phyloP scores from a whole-genome alignment of 2,113 vertebrate genomes.

The Zootoca vivipara region DNA sequence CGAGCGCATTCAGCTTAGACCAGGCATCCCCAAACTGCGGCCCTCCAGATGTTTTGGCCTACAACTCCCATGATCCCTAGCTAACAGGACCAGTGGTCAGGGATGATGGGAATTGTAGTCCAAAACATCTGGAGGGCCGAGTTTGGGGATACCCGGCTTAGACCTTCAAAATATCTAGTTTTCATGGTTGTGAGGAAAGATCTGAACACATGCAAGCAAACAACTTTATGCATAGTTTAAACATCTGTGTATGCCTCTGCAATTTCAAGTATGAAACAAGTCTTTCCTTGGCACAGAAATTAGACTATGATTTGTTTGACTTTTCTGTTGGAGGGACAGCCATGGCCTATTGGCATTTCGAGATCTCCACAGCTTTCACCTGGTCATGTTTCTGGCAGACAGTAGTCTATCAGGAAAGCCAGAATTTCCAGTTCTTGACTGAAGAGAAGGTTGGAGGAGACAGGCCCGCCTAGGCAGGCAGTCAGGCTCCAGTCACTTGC shows the following conservation, averaged over 20 bases:
- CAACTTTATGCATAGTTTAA: background rate
- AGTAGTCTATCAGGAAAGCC: background rate
- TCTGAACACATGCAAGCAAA: background rate
- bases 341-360: too few relatives aligned
- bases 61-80: too few relatives aligned
- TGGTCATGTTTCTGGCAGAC: background rate
- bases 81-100: too few relatives aligned
- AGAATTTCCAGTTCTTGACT: conserved; percentile 12
- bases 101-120: too few relatives aligned
- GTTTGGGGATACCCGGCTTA: too few relatives aligned
- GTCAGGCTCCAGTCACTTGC: background rate
- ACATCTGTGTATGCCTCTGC: background rate
- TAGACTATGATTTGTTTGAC: background rate
- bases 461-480: background rate
- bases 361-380: background rate
- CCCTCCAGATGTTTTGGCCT: too few relatives aligned
- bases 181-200: background rate
- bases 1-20: background rate
- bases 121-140: too few relatives aligned
- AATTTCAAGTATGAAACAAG: background rate
- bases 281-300: background rate
- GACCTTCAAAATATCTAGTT: background rate
- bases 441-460: background rate
- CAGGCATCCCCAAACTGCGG: too few relatives aligned
- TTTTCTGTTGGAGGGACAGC: background rate